A percentile compares a stretch with the other conserved stretches of the same genome.
Conservation (phyloP, 2,113 vertebrate species). For the Kryptolebias marmoratus region DNA sequence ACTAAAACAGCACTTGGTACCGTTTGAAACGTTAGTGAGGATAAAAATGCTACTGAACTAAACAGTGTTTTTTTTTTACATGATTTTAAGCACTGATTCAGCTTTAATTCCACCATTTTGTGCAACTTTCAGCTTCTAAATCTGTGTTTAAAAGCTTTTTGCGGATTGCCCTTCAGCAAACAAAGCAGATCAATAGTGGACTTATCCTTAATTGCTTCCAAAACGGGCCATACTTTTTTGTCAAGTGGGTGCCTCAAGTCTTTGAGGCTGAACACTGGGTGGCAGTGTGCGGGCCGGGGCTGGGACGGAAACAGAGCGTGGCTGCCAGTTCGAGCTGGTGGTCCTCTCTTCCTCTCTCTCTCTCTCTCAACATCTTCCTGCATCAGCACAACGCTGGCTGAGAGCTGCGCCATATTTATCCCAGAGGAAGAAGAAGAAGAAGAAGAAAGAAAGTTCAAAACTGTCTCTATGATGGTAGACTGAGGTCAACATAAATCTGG, state of each 20-base stretch:
- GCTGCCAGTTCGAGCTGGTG: slow-evolving; percentile 58
- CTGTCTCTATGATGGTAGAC: slow-evolving; percentile 57
- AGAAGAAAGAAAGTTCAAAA: slow-evolving; percentile 65
- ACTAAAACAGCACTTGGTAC: background rate
- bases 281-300: slow-evolving; percentile 71
- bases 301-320: slow-evolving; percentile 43
- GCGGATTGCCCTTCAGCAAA: too few relatives aligned
- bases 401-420: slow-evolving; percentile 66
- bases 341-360: slow-evolving; percentile 31
- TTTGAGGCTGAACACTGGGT: slow-evolving; percentile 82
- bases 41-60: too few relatives aligned
- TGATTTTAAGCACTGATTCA: too few relatives aligned
- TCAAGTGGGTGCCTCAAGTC: background rate
- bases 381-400: slow-evolving; percentile 64
- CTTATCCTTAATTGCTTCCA: too few relatives aligned
- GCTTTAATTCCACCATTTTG: too few relatives aligned
- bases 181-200: too few relatives aligned
- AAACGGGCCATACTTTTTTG: too few relatives aligned
- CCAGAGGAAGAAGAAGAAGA: slow-evolving; percentile 36
- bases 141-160: too few relatives aligned
- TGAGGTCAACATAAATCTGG: slow-evolving; percentile 56
- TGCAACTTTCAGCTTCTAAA: too few relatives aligned
- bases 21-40: too few relatives aligned
- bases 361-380: slow-evolving; percentile 55
- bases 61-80: too few relatives aligned